phyloP scores from a whole-genome alignment of 2,113 vertebrate genomes.

The Microcebus murinus region DNA sequence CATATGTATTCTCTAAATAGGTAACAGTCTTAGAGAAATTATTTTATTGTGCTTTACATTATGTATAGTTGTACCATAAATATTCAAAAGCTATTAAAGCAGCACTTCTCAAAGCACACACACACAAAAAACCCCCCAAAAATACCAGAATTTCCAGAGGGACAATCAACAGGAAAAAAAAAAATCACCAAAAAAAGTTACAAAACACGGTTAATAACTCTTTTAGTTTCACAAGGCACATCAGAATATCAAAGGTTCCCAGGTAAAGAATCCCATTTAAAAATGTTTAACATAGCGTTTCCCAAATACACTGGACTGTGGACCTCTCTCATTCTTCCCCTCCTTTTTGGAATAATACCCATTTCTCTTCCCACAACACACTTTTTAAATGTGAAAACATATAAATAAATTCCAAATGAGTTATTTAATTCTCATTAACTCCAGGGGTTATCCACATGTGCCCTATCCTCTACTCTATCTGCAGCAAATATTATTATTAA shows the following conservation, averaged over 20 bases:
- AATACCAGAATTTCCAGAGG: not conserved
- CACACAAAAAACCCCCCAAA: no score
- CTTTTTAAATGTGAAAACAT: not conserved
- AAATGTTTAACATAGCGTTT: not conserved
- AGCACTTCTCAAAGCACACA: constrained; percentile 16
- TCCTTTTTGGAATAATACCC: not conserved
- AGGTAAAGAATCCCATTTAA: not conserved
- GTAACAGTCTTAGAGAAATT: not conserved
- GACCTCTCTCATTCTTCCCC: not conserved
- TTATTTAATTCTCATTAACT: not conserved
- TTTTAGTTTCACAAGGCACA: not conserved
- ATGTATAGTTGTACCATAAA: not conserved
- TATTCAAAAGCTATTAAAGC: constrained; percentile 13
- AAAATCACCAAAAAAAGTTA: not conserved
- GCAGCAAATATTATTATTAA: not conserved
- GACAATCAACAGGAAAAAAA: not conserved
- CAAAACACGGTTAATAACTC: not conserved
- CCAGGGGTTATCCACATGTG: not conserved
- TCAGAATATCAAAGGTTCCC: not conserved
- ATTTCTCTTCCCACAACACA: not conserved
- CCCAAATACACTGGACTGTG: not conserved
- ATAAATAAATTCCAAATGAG: not conserved
- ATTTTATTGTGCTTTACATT: constrained; percentile 23
- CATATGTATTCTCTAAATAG: not conserved
- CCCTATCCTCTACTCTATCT: constrained; percentile 12